Evolutionary conservation across 1,140 invertebrate genomes (phyloP).

Genomic region (Leguminivora glycinivorella): DNA sequence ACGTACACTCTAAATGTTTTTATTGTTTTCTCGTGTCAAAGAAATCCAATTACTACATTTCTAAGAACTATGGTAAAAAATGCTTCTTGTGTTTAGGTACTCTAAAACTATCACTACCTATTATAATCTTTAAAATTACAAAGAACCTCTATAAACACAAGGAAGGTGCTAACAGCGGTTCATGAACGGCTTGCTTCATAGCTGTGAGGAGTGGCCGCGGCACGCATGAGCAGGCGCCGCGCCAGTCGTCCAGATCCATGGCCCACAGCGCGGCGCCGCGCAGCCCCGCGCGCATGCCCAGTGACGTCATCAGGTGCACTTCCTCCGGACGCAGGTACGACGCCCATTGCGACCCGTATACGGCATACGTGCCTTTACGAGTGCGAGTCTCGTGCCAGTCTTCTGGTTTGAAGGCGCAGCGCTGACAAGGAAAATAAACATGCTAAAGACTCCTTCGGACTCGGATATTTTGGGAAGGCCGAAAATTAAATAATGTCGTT

Average conservation of each 20-base stretch:
- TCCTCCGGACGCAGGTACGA: constrained; percentile 88
- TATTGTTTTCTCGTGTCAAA: constrained; percentile 16
- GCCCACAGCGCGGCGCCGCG: constrained; percentile 92
- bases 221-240: constrained; percentile 83
- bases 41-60: not conserved
- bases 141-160: constrained; percentile 32
- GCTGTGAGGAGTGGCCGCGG: constrained; percentile 79
- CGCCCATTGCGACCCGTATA: constrained; percentile 88
- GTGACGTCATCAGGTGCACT: constrained; percentile 80
- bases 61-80: not conserved
- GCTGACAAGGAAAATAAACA: constrained; percentile 78
- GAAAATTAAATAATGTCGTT: too few species aligned
- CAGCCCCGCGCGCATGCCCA: constrained; percentile 80
- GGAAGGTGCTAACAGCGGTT: constrained; percentile 64
- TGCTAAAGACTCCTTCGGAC: not conserved
- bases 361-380: constrained; percentile 86
- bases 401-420: constrained; percentile 80
- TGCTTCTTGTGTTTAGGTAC: not conserved
- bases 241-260: constrained; percentile 88
- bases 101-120: not conserved
- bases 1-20: not conserved
- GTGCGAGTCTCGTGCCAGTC: constrained; percentile 84
- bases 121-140: not conserved
- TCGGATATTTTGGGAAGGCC: too few species aligned
- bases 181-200: constrained; percentile 79